Evolutionary conservation across 2,797 vertebrate genomes (phyloP).

Genomic region (Ceyx erithaca): DNA sequence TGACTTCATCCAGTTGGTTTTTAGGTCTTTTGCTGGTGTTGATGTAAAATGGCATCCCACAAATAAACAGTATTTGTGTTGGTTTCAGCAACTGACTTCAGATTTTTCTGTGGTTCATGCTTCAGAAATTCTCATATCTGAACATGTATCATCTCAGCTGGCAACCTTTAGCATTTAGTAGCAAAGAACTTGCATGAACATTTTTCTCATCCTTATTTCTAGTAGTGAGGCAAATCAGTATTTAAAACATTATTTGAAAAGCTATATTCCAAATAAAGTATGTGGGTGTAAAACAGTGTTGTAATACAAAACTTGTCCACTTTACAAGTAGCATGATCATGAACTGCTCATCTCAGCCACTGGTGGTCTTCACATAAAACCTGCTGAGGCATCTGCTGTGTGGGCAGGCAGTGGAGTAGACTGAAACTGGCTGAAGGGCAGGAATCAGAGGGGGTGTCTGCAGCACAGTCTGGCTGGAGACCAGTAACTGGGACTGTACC

Average conservation of each 20-base stretch:
- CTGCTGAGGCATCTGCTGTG: background rate
- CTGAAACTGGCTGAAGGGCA: background rate
- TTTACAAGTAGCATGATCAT: background rate
- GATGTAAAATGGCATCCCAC: conserved; percentile 75
- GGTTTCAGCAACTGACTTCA: conserved; percentile 72
- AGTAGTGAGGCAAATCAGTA: background rate
- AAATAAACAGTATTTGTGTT: conserved; percentile 82
- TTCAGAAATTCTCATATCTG: background rate
- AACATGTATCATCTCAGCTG: background rate
- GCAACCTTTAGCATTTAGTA: background rate
- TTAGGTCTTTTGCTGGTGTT: conserved; percentile 72
- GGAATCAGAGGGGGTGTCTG: background rate
- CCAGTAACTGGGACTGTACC: background rate
- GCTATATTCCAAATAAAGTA: background rate
- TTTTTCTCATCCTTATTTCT: background rate
- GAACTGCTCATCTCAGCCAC: background rate
- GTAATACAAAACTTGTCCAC: background rate
- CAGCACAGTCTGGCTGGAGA: background rate
- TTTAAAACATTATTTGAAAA: background rate
- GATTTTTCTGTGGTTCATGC: conserved; percentile 44
- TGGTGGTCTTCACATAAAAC: background rate
- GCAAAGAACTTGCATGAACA: background rate
- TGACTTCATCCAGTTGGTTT: conserved; percentile 61
- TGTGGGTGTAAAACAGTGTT: background rate
- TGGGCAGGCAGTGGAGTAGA: too few relatives aligned